phyloP scores from a whole-genome alignment of 2,113 vertebrate genomes.

The Myiozetetes cayanensis region DNA sequence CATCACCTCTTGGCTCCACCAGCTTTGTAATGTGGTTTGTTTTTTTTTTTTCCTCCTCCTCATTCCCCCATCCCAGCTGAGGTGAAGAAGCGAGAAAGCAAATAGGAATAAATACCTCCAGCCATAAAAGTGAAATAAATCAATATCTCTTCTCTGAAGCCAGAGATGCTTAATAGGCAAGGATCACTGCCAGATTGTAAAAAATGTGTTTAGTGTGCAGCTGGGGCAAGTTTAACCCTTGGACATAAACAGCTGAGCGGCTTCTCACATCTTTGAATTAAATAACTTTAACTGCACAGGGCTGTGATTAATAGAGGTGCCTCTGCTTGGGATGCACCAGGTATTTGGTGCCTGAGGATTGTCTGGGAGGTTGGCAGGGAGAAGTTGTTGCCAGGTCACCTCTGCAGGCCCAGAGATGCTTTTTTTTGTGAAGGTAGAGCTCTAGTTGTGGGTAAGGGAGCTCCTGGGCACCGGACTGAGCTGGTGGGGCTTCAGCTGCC shows the following conservation, averaged over 20 bases:
- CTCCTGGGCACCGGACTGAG: not conserved
- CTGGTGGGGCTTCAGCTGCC: not conserved
- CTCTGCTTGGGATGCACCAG: not conserved
- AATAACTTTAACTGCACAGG: conserved; percentile 39
- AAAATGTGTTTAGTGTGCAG: conserved; percentile 57
- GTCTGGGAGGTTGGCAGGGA: not conserved
- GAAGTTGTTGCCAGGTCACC: not conserved
- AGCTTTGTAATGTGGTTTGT: not conserved
- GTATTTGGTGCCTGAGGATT: not conserved
- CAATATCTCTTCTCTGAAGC: conserved; percentile 64
- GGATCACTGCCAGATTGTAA: conserved; percentile 71
- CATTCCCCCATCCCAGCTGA: not conserved
- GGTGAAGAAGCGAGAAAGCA: conserved; percentile 50
- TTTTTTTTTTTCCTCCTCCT: not conserved
- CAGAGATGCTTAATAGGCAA: conserved; percentile 73
- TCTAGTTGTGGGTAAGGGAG: not conserved
- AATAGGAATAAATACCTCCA: conserved; percentile 69
- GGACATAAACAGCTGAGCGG: conserved; percentile 50
- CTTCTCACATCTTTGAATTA: conserved; percentile 45
- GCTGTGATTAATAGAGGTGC: conserved; percentile 13
- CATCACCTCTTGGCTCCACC: conserved; percentile 20
- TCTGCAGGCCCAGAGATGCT: not conserved
- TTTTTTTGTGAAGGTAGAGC: not conserved
- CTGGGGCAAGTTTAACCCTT: conserved; percentile 52
- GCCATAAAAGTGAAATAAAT: conserved; percentile 71